These are phyloP conservation scores for Madoqua kirkii DNA, from an alignment of 2,113 vertebrate genomes.

Conservation along the genomic window DNA sequence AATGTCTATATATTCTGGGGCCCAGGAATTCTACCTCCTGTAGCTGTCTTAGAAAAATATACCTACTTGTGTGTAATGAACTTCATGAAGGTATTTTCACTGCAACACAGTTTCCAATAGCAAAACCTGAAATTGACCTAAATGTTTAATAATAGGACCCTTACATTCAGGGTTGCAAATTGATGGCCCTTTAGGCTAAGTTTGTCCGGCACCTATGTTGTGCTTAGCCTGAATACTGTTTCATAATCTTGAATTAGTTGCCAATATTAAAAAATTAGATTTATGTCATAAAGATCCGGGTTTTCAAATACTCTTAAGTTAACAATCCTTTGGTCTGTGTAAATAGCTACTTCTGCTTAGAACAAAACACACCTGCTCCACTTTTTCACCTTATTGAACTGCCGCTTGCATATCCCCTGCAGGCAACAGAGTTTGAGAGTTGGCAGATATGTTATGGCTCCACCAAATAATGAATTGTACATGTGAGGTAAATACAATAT, in stretches of 20 bases:
- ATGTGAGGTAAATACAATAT: background rate
- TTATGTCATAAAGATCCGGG: background rate
- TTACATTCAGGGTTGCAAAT: background rate
- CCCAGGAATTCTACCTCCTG: background rate
- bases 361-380: background rate
- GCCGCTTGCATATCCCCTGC: background rate
- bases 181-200: background rate
- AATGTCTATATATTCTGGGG: background rate
- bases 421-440: background rate
- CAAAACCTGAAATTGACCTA: background rate
- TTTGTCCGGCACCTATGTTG: background rate
- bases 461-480: background rate
- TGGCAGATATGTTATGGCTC: background rate
- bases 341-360: background rate
- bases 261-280: background rate
- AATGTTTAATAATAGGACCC: background rate
- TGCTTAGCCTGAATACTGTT: background rate
- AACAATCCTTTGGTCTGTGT: background rate
- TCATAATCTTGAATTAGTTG: background rate
- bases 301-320: background rate
- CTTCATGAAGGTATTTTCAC: background rate
- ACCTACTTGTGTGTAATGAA: background rate
- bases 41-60: background rate
- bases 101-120: background rate
- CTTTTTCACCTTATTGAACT: background rate